Conservation (phyloP, 1,140 invertebrate genomes). For the Manduca sexta region DNA sequence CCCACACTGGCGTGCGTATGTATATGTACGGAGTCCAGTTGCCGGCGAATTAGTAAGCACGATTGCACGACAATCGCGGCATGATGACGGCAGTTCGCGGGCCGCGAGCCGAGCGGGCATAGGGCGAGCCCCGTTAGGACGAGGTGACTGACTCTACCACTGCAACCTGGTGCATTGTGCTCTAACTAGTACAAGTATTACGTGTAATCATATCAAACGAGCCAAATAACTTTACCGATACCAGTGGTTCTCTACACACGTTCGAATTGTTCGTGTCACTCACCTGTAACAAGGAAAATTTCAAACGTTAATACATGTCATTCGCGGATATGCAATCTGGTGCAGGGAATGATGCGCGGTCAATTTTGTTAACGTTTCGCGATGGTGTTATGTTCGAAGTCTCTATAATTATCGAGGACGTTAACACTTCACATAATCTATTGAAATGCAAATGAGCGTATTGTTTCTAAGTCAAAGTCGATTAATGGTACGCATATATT, state of each 20-base stretch:
- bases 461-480: slow-evolving; percentile 53
- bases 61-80: slow-evolving; percentile 60
- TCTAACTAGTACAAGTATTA: slow-evolving; percentile 67
- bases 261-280: slow-evolving; percentile 15
- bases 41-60: slow-evolving; percentile 58
- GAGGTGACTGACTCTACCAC: slow-evolving; percentile 66
- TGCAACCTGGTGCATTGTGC: slow-evolving; percentile 71
- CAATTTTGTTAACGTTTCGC: background rate
- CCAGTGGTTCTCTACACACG: background rate
- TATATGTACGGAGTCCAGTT: slow-evolving; percentile 44
- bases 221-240: slow-evolving; percentile 47
- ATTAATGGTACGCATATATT: slow-evolving; percentile 35
- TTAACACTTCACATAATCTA: slow-evolving; percentile 33
- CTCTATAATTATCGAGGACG: slow-evolving; percentile 18
- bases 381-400: slow-evolving; percentile 1
- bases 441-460: slow-evolving; percentile 45
- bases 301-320: background rate
- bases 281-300: slow-evolving; percentile 50
- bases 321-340: too few relatives aligned
- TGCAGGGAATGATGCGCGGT: too few relatives aligned
- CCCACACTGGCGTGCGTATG: slow-evolving; percentile 38
- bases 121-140: slow-evolving; percentile 67
- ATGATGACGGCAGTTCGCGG: slow-evolving; percentile 51
- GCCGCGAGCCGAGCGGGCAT: slow-evolving; percentile 39
- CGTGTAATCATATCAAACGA: slow-evolving; percentile 54